These are phyloP conservation scores for Pilophorus perplexus DNA, from an alignment of 2,888 invertebrate species.

Conservation along the genomic window DNA sequence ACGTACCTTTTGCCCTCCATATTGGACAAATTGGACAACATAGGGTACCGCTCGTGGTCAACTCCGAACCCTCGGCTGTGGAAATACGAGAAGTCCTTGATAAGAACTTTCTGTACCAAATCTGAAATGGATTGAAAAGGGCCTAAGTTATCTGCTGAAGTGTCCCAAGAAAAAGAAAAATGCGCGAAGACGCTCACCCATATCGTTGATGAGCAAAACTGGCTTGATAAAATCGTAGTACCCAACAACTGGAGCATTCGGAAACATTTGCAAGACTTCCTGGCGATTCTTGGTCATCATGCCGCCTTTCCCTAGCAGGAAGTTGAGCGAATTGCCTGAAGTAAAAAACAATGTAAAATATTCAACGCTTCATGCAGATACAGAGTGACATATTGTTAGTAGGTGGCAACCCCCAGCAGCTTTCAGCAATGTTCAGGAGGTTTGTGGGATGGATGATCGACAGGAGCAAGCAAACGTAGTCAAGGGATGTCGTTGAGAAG, in stretches of 20 bases:
- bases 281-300: neutral
- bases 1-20: conserved; percentile 27
- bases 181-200: too few species aligned
- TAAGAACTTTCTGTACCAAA: conserved; percentile 16
- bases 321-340: conserved; percentile 20
- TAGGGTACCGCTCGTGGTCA: conserved; percentile 11
- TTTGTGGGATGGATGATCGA: too few species aligned
- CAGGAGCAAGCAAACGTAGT: too few species aligned
- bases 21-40: conserved; percentile 12
- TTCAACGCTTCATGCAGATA: neutral
- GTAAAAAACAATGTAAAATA: neutral
- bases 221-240: conserved; percentile 27
- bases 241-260: conserved; percentile 16
- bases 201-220: conserved; percentile 4
- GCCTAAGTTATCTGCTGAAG: too few species aligned
- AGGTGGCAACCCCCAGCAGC: too few species aligned
- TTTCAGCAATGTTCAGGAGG: too few species aligned
- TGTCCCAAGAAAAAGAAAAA: too few species aligned
- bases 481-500: too few species aligned
- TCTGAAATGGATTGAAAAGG: too few species aligned
- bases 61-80: neutral
- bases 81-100: conserved; percentile 30
- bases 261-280: neutral
- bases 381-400: too few species aligned
- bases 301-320: neutral